Conservation (phyloP, 2,888 invertebrate species). For the Cheilosia grossa region DNA sequence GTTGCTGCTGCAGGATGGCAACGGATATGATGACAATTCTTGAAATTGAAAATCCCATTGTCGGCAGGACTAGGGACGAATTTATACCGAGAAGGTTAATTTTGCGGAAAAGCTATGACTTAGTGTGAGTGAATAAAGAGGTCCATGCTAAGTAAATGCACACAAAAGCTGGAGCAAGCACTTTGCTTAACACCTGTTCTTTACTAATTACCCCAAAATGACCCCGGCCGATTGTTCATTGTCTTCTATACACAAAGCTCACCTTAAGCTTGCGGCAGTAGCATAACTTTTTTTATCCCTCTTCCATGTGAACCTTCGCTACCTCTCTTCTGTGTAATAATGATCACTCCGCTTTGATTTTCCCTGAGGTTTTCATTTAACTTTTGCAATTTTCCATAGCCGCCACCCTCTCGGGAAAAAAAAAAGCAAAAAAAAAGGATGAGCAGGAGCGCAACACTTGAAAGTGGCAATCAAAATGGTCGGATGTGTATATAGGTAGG, state of each 20-base stretch:
- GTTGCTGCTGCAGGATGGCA: constrained; percentile 6
- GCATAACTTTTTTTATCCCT: constrained; percentile 64
- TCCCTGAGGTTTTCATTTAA: constrained; percentile 73
- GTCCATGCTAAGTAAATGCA: neutral
- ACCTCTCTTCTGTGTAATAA: constrained; percentile 23
- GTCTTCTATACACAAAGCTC: constrained; percentile 11
- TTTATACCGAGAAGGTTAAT: constrained; percentile 33
- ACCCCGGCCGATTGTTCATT: constrained; percentile 44
- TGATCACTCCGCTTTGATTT: constrained; percentile 65
- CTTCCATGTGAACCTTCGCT: constrained; percentile 11
- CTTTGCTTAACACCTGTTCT: constrained; percentile 41
- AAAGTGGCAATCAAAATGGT: constrained; percentile 59
- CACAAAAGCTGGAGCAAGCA: neutral
- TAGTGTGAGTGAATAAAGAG: neutral
- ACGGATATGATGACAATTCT: constrained; percentile 37
- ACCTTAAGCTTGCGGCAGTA: constrained; percentile 43
- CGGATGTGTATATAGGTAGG: constrained; percentile 29
- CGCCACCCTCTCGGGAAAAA: neutral
- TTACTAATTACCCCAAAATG: constrained; percentile 29
- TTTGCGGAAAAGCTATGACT: neutral
- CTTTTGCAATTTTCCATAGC: constrained; percentile 67
- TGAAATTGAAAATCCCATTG: constrained; percentile 51
- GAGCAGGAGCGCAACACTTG: constrained; percentile 65
- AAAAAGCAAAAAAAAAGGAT: too few species aligned
- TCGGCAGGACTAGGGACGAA: constrained; percentile 17